Evolutionary conservation across 2,797 vertebrate species (phyloP), one percentile per base, ranked within the genome.

Genomic region (Mus minutoides): DNA sequence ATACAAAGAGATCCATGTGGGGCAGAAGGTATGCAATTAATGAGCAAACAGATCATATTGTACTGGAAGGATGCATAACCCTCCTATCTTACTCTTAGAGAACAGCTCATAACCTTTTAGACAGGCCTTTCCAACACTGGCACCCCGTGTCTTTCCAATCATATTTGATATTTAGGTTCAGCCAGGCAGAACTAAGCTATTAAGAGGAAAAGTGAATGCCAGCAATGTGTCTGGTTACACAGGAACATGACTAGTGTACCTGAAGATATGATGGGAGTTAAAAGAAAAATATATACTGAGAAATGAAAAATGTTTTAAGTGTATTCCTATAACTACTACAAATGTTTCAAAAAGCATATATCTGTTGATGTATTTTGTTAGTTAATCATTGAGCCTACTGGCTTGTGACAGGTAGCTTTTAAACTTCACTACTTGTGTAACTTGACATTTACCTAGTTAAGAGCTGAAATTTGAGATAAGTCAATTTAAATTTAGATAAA

Each of bases 91-190:
- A 10, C 43, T 96, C 95, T 94, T 43, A 58, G 87, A 88, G n/a
- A 14, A 64, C 6, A 86, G 37, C 52, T 75, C 49, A 43, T 73
- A 94, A 87, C 14, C 62, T 96, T 95, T 94, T n/a, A 93, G 73
- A 92, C 16, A 43, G 43, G 54, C 43, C 14, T 93, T 94, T 94
- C 49, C 8, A 58, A 31, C 34, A 90, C 31, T 56, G 14, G 79
- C 78, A 92, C 40, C 49, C 31, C 37, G 73, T 29, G 34, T 90
- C 43, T 95, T 54, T 89, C 77, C 67, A 87, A 71, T 92, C 60
- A 52, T 78, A 86, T 92, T 79, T 94, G 67, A 94, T 88, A 94
- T 82, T 97, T 96, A 71, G 60, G 16, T 90, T 96, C 80, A 93
- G 26, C 14, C 56, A 91, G 64, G 26, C 67, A 95, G 88, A 96